These are phyloP conservation scores for Tiphia femorata DNA, from an alignment of 2,888 invertebrate genomes.

Conservation along the genomic window DNA sequence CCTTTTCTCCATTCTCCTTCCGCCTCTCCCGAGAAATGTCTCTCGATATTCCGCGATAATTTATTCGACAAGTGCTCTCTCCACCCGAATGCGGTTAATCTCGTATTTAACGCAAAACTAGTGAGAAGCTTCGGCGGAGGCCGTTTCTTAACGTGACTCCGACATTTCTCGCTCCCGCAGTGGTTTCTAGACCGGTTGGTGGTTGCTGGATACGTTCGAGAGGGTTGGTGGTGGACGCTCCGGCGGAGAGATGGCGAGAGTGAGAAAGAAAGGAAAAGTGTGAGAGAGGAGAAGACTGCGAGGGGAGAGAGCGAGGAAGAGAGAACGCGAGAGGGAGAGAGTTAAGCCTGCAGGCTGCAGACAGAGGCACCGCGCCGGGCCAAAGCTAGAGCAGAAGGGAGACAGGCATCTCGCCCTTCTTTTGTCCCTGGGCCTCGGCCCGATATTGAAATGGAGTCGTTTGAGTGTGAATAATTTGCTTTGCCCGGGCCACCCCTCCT, in stretches of 20 bases:
- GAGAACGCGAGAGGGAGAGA: slow-evolving; percentile 38
- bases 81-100: no score
- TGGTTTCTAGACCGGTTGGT: slow-evolving; percentile 17
- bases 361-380: slow-evolving; percentile 49
- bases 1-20: no score
- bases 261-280: slow-evolving; percentile 27
- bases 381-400: slow-evolving; percentile 65
- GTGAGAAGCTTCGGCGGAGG: no score
- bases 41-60: no score
- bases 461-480: slow-evolving; percentile 80
- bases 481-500: slow-evolving; percentile 68
- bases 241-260: slow-evolving; percentile 16
- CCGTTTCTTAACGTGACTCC: slow-evolving; percentile 2
- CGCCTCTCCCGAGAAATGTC: no score
- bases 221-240: slow-evolving; percentile 14
- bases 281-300: slow-evolving; percentile 18
- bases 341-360: slow-evolving; percentile 59
- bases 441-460: slow-evolving; percentile 80
- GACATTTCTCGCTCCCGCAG: slow-evolving; percentile 19
- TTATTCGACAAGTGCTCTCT: no score
- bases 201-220: slow-evolving; percentile 4
- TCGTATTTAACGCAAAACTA: no score
- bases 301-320: slow-evolving; percentile 24
- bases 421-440: slow-evolving; percentile 71
- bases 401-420: slow-evolving; percentile 72